phyloP scores from a whole-genome alignment of 2,797 vertebrate species.

The Sphaeramia orbicularis region DNA sequence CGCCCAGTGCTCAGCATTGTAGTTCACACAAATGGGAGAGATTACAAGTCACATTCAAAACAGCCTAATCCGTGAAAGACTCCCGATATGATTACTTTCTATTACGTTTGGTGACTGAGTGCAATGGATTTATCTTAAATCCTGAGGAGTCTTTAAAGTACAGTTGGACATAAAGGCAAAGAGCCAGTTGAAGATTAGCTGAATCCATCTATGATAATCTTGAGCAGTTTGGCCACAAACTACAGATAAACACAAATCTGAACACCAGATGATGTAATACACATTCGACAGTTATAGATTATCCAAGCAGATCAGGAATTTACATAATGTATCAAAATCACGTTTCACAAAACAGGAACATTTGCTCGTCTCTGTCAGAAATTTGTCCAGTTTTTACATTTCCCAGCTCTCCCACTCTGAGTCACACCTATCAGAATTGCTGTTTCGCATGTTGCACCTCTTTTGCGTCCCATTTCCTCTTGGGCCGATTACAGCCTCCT shows the following conservation, averaged over 20 bases:
- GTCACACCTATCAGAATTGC: conserved; percentile 2
- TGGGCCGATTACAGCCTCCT: conserved; percentile 58
- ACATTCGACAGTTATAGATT: conserved; percentile 64
- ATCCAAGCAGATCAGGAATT: conserved; percentile 59
- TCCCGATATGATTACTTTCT: conserved; percentile 84
- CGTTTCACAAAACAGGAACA: conserved; percentile 28
- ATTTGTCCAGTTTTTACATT: conserved; percentile 15
- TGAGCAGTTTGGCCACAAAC: conserved; percentile 76
- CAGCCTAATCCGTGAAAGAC: conserved; percentile 82
- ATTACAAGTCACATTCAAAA: conserved; percentile 84
- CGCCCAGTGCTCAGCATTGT: conserved; percentile 79
- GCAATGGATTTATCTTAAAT: conserved; percentile 77
- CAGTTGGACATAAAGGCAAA: conserved; percentile 74
- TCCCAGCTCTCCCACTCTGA: conserved; percentile 10
- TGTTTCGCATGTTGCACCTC: conserved; percentile 13
- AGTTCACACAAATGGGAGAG: conserved; percentile 81
- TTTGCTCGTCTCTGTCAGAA: conserved; percentile 16
- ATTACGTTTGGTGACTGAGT: conserved; percentile 78
- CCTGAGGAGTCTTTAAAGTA: conserved; percentile 79
- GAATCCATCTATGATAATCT: conserved; percentile 78
- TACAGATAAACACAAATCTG: conserved; percentile 73
- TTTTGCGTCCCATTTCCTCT: conserved; percentile 47
- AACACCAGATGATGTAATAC: conserved; percentile 71
- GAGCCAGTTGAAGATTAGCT: conserved; percentile 79
- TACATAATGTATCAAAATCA: conserved; percentile 54